Base-by-base conservation (phyloP, 2,797 vertebrate species). In the Pseudomugil gertrudae region DNA sequence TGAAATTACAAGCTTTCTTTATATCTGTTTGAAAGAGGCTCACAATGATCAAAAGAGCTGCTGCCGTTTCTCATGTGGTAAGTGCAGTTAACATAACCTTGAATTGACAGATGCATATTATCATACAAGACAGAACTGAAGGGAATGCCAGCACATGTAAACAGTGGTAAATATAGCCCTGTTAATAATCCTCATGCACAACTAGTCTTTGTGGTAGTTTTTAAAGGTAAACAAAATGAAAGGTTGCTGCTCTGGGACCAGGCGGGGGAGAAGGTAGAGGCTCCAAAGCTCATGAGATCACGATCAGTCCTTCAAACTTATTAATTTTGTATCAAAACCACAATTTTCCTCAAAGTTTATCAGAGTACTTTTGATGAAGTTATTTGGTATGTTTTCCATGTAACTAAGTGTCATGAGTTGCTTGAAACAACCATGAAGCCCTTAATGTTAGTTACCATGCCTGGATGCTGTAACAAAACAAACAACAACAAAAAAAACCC, bases 31-130 rank as follows among this genome's bases (percentile, higher is more conserved):
- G 54, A 74, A 74, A 47, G 2, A 51, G 11, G 21, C 45, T 65
- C 15, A 23, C 13, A 24, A 50, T 35, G 57, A 71, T 80, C 64
- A 78, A 76, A 84, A 70, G n/a, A 32, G 54, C 52, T 40, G 6
- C 54, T 40, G 55, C 53, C 5, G 21, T 57, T 27, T 58, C n/a
- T 78, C 67, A 59, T 71, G 71, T 57, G 71, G 61, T 72, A 57
- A 9, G 52, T 48, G 40, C 4, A 30, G 29, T 43, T 35, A 30
- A 48, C 57, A 26, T 30, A 59, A 51, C 27, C 14, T 66, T 51
- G 29, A 53, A 40, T 69, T 52, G 24, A 27, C 47, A 47, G 32
- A n/a, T 47, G 43, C 14, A 24, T 30, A 2, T 24, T 14, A 53
- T 64, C n/a, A 24, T 3, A 17, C 17, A 30, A 62, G 48, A 40